Conservation (phyloP, 2,888 invertebrate genomes). For the Eristalis tenax region DNA sequence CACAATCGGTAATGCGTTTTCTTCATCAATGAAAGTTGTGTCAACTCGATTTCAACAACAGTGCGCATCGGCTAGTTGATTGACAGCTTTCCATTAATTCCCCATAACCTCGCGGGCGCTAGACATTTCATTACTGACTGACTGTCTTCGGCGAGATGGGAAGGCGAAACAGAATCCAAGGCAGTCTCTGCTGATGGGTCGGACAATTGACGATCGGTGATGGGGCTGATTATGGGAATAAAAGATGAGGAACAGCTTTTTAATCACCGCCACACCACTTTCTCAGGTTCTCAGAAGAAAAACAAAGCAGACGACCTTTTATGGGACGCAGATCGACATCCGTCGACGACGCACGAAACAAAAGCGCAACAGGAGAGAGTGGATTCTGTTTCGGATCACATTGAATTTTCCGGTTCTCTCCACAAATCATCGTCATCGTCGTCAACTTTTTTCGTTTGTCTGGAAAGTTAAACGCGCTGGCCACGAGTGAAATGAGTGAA, state of each 20-base stretch:
- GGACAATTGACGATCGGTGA: conserved; percentile 12
- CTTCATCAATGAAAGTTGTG: conserved; percentile 63
- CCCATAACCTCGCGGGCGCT: conserved; percentile 48
- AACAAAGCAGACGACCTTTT: conserved; percentile 41
- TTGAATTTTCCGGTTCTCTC: conserved; percentile 68
- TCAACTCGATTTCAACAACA: conserved; percentile 53
- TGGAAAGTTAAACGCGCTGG: conserved; percentile 63
- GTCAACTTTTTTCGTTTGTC: conserved; percentile 23
- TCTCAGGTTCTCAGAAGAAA: conserved; percentile 64
- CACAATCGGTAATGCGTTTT: conserved; percentile 49
- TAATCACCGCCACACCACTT: conserved; percentile 52
- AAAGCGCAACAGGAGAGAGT: conserved; percentile 55
- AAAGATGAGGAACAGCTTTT: conserved; percentile 67
- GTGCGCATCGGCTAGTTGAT: conserved; percentile 42
- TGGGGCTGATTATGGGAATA: conserved; percentile 62
- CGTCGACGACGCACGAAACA: conserved; percentile 20
- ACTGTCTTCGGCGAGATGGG: conserved; percentile 27
- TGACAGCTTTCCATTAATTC: conserved; percentile 71
- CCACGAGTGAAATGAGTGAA: conserved; percentile 54
- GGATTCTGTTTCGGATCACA: conserved; percentile 51
- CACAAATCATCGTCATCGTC: conserved; percentile 46
- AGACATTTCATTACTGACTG: conserved; percentile 54
- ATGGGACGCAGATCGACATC: conserved; percentile 33
- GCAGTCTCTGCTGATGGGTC: background rate
- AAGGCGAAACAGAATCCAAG: conserved; percentile 9